Evolutionary conservation across 2,113 vertebrate species (phyloP), one percentile per base, ranked within the genome.

Genomic region (Chlamydotis undulata): DNA sequence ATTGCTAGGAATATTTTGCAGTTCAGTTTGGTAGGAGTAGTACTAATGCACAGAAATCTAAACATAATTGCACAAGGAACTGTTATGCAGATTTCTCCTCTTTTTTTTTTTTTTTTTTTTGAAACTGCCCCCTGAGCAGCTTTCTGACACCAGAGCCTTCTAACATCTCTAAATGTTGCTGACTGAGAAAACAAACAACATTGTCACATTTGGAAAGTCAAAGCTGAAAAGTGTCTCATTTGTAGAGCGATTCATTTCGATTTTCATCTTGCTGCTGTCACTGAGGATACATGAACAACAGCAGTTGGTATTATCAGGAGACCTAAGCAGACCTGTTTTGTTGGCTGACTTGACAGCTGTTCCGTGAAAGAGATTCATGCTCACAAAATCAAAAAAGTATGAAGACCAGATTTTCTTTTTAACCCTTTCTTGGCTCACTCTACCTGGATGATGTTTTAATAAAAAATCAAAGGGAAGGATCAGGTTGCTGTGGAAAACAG

Each of bases 181-280:
- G 81, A 60, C 50, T 65, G 85, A 94, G 91, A 83, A 96, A 94
- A 94, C 95, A 96, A 93, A 94, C 83, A 83, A 69, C 87, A 87
- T 87, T 95, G 94, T 95, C 90, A 94, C 78, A 85, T 87, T 39
- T 88, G 93, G 94, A 95, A 97, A 98, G 94, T 96, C 77, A 96
- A 92, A 97, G 96, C 93, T 93, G 89, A 96, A 93, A 97, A 91
- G 95, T 69, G 92, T 95, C 97, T 97, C 97, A 96, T 94, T 95
- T 92, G 97, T 92, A 93, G 94, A 91, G 95, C 89, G 31, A 96
- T 95, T 97, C 93, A 96, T 97, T 97, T 97, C 89, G 83, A 92
- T 95, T 96, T 85, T 92, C 96, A 97, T 90, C 94, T 91, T 93
- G 97, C 94, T 91, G 84, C 96, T 97, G 97, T 97, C 97, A 97